Percentiles rank a stretch among this genome's conserved stretches.
phyloP scores from a whole-genome alignment of 2,888 invertebrate genomes.

The Cephus pulcher region DNA sequence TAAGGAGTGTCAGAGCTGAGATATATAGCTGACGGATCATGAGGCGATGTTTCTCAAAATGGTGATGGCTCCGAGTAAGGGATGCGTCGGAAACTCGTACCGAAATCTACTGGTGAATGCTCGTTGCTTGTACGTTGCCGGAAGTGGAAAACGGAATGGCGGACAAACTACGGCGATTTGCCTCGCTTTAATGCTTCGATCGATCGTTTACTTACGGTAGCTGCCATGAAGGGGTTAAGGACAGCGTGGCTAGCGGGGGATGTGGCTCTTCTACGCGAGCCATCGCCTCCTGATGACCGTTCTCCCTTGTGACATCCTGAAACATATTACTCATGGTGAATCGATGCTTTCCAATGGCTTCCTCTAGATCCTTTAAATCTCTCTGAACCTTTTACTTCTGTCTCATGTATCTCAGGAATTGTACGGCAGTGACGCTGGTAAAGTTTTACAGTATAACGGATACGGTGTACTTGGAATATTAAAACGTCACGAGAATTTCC shows the following conservation, averaged over 20 bases:
- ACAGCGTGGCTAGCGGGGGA: conserved; percentile 38
- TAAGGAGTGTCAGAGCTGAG: not conserved
- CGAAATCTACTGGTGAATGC: not conserved
- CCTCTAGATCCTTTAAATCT: not conserved
- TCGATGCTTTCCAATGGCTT: conserved; percentile 1
- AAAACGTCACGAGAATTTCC: not conserved
- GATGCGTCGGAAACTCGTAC: not conserved
- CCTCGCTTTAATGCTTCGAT: not conserved
- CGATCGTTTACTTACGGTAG: conserved; percentile 46
- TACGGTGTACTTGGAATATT: not conserved
- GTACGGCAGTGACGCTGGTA: not conserved
- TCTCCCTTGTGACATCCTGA: conserved; percentile 40
- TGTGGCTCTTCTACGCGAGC: conserved; percentile 40
- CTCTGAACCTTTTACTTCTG: not conserved
- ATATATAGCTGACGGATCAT: not conserved
- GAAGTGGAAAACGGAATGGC: not conserved
- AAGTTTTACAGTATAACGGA: not conserved
- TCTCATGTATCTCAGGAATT: not conserved
- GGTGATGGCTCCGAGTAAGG: not conserved
- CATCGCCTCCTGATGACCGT: conserved; percentile 41
- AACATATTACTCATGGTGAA: conserved; percentile 16
- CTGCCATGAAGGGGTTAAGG: conserved; percentile 48
- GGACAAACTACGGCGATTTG: not conserved
- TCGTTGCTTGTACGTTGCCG: not conserved
- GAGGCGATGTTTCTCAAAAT: not conserved